Evolutionary conservation across 2,113 vertebrate genomes (phyloP).

Genomic region (Pristiophorus japonicus): DNA sequence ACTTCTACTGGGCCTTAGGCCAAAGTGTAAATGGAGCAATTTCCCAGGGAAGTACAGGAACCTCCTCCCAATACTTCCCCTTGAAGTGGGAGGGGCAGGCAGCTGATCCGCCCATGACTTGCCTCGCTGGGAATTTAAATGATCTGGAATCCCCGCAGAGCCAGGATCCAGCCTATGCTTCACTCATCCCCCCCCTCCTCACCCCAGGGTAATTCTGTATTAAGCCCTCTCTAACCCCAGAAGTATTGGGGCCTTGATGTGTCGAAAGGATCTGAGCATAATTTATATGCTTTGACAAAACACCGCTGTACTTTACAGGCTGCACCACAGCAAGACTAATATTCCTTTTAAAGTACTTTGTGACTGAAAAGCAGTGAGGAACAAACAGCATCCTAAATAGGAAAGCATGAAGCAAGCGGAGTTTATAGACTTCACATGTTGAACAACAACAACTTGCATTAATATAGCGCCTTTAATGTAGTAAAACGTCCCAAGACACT

Average conservation of each 20-base stretch:
- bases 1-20: background rate
- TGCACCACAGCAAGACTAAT: too few species aligned
- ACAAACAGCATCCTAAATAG: background rate
- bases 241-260: background rate
- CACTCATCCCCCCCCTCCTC: background rate
- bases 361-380: background rate
- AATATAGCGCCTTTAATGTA: too few species aligned
- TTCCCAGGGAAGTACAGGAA: too few species aligned
- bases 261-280: background rate
- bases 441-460: too few species aligned
- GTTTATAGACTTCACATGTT: background rate
- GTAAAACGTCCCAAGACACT: too few species aligned
- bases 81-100: background rate
- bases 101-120: too few species aligned
- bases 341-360: too few species aligned
- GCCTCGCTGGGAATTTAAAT: background rate
- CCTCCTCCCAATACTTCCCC: too few species aligned
- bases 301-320: background rate
- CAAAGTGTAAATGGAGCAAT: background rate
- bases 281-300: background rate
- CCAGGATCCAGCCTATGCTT: background rate
- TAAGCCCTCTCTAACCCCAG: background rate
- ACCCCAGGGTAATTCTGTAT: too few species aligned
- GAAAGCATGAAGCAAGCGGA: background rate
- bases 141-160: background rate